Conservation (phyloP, 2,888 invertebrate species). For the Vannuccia rotundouncinata region DNA sequence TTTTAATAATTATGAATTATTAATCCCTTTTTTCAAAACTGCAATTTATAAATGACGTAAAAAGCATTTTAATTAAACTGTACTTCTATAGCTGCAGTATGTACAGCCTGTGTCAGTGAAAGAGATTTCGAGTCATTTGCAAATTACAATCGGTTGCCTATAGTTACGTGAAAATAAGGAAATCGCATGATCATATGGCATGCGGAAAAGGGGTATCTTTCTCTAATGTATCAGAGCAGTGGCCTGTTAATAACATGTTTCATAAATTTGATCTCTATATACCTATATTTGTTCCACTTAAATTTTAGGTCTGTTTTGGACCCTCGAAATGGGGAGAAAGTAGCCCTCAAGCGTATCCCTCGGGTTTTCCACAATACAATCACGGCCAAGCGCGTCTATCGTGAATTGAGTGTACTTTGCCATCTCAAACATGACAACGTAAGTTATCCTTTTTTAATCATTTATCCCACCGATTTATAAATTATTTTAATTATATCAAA, state of each 20-base stretch:
- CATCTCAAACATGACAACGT: constrained; percentile 99
- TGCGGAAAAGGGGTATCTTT: too few species aligned
- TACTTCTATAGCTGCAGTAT: too few species aligned
- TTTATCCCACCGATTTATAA: too few species aligned
- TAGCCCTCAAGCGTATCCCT: constrained; percentile 97
- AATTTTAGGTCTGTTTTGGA: constrained; percentile 93
- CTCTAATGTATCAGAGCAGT: too few species aligned
- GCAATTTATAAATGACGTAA: background rate
- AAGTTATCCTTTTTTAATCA: constrained; percentile 64
- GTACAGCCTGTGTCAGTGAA: too few species aligned
- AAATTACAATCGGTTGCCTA: too few species aligned
- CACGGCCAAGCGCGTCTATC: constrained; percentile 94
- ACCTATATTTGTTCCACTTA: background rate
- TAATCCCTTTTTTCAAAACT: background rate
- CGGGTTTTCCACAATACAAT: constrained; percentile 99
- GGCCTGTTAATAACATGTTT: background rate
- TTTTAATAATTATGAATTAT: too few species aligned
- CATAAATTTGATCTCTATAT: background rate
- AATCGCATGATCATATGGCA: too few species aligned
- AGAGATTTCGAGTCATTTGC: too few species aligned
- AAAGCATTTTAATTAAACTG: background rate
- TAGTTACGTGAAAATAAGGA: too few species aligned
- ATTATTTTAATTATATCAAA: too few species aligned
- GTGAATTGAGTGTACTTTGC: constrained; percentile 97
- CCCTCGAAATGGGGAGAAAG: constrained; percentile 91